Percentiles rank a stretch among this genome's conserved stretches.
Conservation (phyloP, 2,888 invertebrate genomes). For the Cataglyphis livida region DNA sequence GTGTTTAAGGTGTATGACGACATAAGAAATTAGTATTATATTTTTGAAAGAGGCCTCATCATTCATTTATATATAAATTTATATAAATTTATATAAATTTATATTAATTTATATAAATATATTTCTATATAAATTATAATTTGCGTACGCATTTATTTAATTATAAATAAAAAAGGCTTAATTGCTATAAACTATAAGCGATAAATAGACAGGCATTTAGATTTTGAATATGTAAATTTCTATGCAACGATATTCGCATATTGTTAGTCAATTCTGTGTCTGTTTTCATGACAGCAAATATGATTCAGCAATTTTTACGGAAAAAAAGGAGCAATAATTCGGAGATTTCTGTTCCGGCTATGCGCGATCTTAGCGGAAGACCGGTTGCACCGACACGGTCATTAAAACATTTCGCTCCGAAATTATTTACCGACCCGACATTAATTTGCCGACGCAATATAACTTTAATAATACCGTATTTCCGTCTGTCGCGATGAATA, state of each 20-base stretch:
- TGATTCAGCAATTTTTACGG: neutral
- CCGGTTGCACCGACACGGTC: slow-evolving; percentile 62
- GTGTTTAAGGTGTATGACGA: neutral
- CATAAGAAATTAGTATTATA: neutral
- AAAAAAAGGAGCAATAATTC: neutral
- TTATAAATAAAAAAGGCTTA: neutral
- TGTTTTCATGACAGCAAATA: neutral
- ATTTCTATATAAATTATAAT: neutral
- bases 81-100: too few species aligned
- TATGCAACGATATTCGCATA: neutral
- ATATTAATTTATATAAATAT: too few species aligned
- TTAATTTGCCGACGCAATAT: slow-evolving; percentile 55
- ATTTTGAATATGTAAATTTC: neutral
- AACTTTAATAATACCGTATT: slow-evolving; percentile 58
- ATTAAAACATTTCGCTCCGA: slow-evolving; percentile 61
- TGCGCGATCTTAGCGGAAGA: slow-evolving; percentile 37
- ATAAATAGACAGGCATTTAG: neutral
- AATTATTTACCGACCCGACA: slow-evolving; percentile 68
- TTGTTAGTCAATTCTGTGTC: neutral
- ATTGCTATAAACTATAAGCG: neutral
- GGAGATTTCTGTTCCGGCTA: neutral
- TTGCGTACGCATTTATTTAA: neutral
- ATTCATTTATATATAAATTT: too few species aligned
- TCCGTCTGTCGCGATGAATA: slow-evolving; percentile 40
- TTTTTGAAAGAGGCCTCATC: neutral